Conservation (phyloP, 2,113 vertebrate genomes). For the Channa maculata region DNA sequence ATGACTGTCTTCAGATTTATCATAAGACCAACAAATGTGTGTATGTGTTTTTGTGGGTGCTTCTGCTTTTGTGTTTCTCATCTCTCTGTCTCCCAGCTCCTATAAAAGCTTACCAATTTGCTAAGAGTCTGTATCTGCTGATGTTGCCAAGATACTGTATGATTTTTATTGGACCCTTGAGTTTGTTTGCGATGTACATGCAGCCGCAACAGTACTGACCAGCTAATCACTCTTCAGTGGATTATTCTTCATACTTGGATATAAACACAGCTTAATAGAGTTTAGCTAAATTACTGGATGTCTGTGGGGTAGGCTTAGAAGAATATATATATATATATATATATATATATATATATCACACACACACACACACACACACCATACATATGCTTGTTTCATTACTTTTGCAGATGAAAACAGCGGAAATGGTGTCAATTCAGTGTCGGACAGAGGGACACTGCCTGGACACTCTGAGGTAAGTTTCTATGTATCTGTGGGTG, state of each 20-base stretch:
- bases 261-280: not conserved
- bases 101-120: slow-evolving; percentile 1
- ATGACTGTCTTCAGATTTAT: too few relatives aligned
- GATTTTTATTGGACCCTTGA: slow-evolving; percentile 15
- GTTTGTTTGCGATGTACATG: slow-evolving; percentile 2
- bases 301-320: not conserved
- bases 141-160: not conserved
- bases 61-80: slow-evolving; percentile 23
- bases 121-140: slow-evolving; percentile 1
- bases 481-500: not conserved
- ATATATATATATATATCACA: too few relatives aligned
- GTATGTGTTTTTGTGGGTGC: not conserved
- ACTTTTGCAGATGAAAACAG: slow-evolving; percentile 77
- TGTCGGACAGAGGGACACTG: slow-evolving; percentile 56
- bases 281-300: slow-evolving; percentile 6
- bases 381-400: not conserved
- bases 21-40: too few relatives aligned
- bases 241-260: slow-evolving; percentile 12
- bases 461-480: slow-evolving; percentile 79
- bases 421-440: slow-evolving; percentile 63
- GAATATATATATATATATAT: too few relatives aligned
- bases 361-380: too few relatives aligned
- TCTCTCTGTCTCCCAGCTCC: not conserved
- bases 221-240: slow-evolving; percentile 25
- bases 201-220: not conserved